These are phyloP conservation scores for Brachyhypopomus occidentalis DNA, from an alignment of 2,113 vertebrate species.

Conservation along the genomic window DNA sequence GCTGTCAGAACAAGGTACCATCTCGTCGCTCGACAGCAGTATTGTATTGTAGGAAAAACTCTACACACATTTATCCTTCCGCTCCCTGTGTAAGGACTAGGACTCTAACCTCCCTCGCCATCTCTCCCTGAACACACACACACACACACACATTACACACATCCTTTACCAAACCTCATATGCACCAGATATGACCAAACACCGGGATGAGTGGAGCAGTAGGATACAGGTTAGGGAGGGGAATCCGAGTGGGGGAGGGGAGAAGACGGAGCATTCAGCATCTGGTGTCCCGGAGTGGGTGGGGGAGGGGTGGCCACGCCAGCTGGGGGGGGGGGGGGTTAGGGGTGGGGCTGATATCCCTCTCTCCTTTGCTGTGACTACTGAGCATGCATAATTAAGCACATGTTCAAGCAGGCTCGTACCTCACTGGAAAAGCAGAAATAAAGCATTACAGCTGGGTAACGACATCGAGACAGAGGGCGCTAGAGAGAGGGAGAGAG, in stretches of 20 bases:
- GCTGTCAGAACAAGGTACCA: too few species aligned
- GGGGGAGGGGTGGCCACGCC: not conserved
- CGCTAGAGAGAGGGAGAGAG: constrained; percentile 56
- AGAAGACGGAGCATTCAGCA: constrained; percentile 1
- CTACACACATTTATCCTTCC: not conserved
- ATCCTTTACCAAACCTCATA: not conserved
- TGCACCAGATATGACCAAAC: not conserved
- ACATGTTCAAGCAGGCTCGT: not conserved
- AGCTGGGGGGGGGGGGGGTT: not conserved
- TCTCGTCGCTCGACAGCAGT: too few species aligned
- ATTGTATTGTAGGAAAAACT: not conserved
- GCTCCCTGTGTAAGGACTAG: not conserved
- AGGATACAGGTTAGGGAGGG: not conserved
- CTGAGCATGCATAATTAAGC: constrained; percentile 21
- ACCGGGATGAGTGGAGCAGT: constrained; percentile 12
- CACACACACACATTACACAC: not conserved
- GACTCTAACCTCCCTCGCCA: not conserved
- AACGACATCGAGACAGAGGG: constrained; percentile 37
- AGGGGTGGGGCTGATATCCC: not conserved
- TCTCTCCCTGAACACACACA: not conserved
- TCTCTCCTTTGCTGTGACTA: constrained; percentile 1
- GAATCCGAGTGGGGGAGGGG: constrained; percentile 4
- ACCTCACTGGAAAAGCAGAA: not conserved
- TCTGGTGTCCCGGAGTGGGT: constrained; percentile 30
- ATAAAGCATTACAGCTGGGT: not conserved